Conservation (phyloP, 2,888 invertebrate genomes). For the Galerucella calmariensis region DNA sequence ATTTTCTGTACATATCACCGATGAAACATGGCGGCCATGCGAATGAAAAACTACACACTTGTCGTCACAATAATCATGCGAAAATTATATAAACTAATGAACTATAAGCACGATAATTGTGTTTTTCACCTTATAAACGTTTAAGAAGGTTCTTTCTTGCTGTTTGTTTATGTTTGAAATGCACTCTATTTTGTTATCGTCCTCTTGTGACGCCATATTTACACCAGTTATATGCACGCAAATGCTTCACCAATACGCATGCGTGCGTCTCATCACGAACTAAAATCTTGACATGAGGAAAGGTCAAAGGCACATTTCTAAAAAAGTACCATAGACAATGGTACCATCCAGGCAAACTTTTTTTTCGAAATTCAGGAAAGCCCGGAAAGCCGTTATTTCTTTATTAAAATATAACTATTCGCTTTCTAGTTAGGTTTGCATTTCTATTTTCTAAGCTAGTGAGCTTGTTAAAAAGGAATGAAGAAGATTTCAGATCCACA, state of each 20-base stretch:
- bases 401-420: too few relatives aligned
- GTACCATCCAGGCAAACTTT: too few relatives aligned
- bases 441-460: too few relatives aligned
- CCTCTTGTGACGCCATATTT: conserved; percentile 64
- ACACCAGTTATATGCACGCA: conserved; percentile 58
- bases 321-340: too few relatives aligned
- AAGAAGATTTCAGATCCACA: too few relatives aligned
- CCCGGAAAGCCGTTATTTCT: too few relatives aligned
- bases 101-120: conserved; percentile 60
- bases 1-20: conserved; percentile 57
- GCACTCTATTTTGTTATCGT: conserved; percentile 63
- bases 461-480: too few relatives aligned
- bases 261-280: conserved; percentile 28
- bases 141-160: conserved; percentile 61
- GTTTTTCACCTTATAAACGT: conserved; percentile 64
- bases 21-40: conserved; percentile 64
- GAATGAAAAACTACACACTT: conserved; percentile 61
- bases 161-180: conserved; percentile 61
- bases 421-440: too few relatives aligned
- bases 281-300: conserved; percentile 16
- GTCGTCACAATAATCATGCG: conserved; percentile 61
- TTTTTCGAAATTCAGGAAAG: too few relatives aligned
- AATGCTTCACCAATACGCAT: conserved; percentile 48
- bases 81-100: conserved; percentile 60
- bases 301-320: conserved; percentile 1